These are phyloP conservation scores for Panopea generosa DNA, from an alignment of 2,888 invertebrate species.

Conservation along the genomic window DNA sequence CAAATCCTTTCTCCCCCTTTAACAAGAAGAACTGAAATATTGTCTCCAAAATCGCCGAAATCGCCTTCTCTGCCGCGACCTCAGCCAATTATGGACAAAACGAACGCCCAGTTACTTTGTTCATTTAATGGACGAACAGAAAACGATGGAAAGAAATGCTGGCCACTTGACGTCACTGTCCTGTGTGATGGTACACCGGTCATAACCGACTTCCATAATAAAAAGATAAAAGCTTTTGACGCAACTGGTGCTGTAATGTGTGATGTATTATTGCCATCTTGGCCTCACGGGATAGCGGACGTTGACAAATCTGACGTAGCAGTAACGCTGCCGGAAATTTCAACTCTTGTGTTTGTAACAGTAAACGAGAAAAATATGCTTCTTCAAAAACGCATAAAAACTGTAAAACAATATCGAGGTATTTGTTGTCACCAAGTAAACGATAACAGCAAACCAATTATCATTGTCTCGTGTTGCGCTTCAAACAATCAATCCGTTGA, in stretches of 20 bases:
- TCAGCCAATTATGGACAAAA: conserved; percentile 54
- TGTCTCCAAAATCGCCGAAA: conserved; percentile 43
- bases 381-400: conserved; percentile 67
- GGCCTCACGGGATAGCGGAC: conserved; percentile 71
- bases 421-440: conserved; percentile 59
- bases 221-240: conserved; percentile 72
- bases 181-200: conserved; percentile 71
- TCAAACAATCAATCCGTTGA: conserved; percentile 70
- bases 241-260: conserved; percentile 68
- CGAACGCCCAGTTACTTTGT: conserved; percentile 62
- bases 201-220: conserved; percentile 72
- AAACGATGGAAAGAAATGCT: conserved; percentile 70
- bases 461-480: conserved; percentile 71
- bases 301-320: conserved; percentile 64
- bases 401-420: conserved; percentile 71
- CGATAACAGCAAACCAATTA: conserved; percentile 53
- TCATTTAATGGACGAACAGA: conserved; percentile 72
- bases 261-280: conserved; percentile 67
- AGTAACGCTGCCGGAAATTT: conserved; percentile 70
- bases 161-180: conserved; percentile 71
- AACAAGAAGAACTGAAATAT: conserved; percentile 45
- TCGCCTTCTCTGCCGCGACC: conserved; percentile 34
- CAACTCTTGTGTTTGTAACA: conserved; percentile 66
- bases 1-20: conserved; percentile 45
- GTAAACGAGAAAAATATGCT: conserved; percentile 66